These are phyloP conservation scores for Mycteria americana DNA, from an alignment of 2,797 vertebrate genomes.

Conservation along the genomic window DNA sequence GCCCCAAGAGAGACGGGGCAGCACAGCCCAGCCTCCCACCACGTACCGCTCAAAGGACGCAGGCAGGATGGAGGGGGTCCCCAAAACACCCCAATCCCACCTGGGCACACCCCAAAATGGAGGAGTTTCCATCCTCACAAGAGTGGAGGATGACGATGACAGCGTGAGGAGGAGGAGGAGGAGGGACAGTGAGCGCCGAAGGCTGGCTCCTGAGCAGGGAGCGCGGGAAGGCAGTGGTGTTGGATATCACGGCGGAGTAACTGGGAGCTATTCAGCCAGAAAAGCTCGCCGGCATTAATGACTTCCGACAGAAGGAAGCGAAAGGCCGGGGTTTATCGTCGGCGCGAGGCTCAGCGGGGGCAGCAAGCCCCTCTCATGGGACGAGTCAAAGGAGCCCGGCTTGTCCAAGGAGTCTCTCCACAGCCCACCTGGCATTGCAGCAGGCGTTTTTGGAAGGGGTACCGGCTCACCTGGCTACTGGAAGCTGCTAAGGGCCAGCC, in stretches of 20 bases:
- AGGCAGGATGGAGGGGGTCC: background rate
- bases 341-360: accelerated
- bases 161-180: background rate
- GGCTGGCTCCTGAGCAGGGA: background rate
- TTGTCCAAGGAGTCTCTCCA: accelerated
- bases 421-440: accelerated
- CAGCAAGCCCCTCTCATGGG: background rate
- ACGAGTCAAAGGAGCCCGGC: background rate
- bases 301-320: slow-evolving; percentile 58
- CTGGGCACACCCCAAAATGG: background rate
- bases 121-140: background rate
- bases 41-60: background rate
- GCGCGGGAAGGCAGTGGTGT: background rate
- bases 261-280: slow-evolving; percentile 36
- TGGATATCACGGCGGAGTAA: background rate
- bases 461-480: accelerated
- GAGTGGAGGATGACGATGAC: accelerated
- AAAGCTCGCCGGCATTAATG: slow-evolving; percentile 45
- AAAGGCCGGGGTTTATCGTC: slow-evolving; percentile 40
- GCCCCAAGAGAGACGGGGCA: accelerated
- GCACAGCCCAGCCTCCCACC: background rate
- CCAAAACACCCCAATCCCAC: background rate
- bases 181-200: background rate
- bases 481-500: background rate
- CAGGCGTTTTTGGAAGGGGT: background rate